These are phyloP conservation scores for Alitta virens DNA, from an alignment of 2,888 invertebrate species.

Conservation along the genomic window DNA sequence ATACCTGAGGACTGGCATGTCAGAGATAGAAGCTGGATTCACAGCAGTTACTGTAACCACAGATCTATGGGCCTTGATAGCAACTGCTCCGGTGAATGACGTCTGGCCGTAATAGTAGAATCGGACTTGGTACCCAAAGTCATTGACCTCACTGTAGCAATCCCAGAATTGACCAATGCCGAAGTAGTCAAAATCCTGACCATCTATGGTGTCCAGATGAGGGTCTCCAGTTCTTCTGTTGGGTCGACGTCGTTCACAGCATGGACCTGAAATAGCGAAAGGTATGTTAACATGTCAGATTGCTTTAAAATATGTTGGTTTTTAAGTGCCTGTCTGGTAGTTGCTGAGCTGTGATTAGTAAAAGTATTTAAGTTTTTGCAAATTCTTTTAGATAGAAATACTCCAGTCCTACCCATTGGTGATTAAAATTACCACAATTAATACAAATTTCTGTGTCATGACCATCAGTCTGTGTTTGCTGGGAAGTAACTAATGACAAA, in stretches of 20 bases:
- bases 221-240: constrained; percentile 5
- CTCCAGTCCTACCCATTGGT: too few relatives aligned
- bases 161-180: constrained; percentile 21
- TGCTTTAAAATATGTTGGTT: too few relatives aligned
- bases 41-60: constrained; percentile 18
- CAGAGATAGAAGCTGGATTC: not conserved
- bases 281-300: too few relatives aligned
- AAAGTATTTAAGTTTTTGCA: too few relatives aligned
- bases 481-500: too few relatives aligned
- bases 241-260: not conserved
- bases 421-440: too few relatives aligned
- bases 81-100: constrained; percentile 17
- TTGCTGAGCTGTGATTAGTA: too few relatives aligned
- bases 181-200: constrained; percentile 12
- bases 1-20: constrained; percentile 3
- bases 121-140: constrained; percentile 18
- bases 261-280: not conserved
- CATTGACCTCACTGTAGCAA: constrained; percentile 15
- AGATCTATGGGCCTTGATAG: constrained; percentile 7
- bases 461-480: too few relatives aligned
- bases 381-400: too few relatives aligned
- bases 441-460: too few relatives aligned
- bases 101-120: constrained; percentile 13
- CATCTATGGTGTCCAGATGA: constrained; percentile 10
- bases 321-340: too few relatives aligned